These are phyloP conservation scores for Capra hircus DNA, from an alignment of 2,113 vertebrate species.

Conservation along the genomic window DNA sequence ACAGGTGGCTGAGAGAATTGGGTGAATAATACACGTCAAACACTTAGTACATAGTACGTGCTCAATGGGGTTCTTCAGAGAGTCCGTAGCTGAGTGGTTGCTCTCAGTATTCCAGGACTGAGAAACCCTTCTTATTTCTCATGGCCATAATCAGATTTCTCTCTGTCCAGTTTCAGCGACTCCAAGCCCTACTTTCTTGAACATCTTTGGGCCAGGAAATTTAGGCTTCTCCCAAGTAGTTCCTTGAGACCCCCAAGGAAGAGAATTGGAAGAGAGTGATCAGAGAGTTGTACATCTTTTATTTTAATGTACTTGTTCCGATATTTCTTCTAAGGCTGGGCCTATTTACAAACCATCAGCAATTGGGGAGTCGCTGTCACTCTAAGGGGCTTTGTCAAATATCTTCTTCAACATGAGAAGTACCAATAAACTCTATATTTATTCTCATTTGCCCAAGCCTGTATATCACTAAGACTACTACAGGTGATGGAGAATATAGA, in stretches of 20 bases:
- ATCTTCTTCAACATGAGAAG: background rate
- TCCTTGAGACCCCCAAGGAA: background rate
- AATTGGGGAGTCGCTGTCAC: background rate
- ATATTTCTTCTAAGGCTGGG: background rate
- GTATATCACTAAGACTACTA: background rate
- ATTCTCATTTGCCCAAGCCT: background rate
- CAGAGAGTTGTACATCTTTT: background rate
- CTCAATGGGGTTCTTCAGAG: background rate
- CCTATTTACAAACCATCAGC: background rate
- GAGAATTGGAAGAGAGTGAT: background rate
- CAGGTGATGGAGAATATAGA: background rate
- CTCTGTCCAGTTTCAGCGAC: background rate
- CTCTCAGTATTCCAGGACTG: background rate
- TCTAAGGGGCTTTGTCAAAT: background rate
- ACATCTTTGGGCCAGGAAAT: background rate
- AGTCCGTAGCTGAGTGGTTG: background rate
- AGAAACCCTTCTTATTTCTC: background rate
- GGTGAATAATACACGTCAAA: background rate
- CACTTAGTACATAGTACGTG: background rate
- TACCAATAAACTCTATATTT: background rate
- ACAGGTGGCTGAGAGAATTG: background rate
- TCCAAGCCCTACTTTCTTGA: background rate
- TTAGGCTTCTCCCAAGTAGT: background rate
- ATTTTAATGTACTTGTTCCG: background rate
- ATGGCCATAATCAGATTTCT: background rate